These are phyloP conservation scores for Luperina nickerlii DNA, from an alignment of 2,888 invertebrate species.

Conservation along the genomic window DNA sequence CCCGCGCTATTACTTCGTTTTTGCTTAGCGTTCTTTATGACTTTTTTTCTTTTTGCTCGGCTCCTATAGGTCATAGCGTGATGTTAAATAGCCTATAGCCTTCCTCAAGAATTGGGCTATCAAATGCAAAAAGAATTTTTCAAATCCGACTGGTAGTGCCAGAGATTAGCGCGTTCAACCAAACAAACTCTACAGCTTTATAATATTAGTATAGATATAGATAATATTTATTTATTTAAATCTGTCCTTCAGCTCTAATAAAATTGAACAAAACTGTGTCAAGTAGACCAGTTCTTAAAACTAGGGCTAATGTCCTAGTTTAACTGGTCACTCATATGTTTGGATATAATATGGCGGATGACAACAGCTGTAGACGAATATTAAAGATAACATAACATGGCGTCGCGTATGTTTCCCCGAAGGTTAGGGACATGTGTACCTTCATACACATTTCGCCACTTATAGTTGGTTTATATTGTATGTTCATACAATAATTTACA, in stretches of 20 bases:
- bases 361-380: neutral
- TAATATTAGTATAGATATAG: no score
- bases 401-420: neutral
- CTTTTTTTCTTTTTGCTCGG: no score
- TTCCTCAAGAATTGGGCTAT: no score
- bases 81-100: no score
- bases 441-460: neutral
- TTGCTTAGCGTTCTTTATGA: no score
- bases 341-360: neutral
- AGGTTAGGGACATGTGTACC: neutral
- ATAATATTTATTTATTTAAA: no score
- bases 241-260: neutral
- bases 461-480: neutral
- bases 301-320: neutral
- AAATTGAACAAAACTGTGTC: neutral
- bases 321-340: neutral
- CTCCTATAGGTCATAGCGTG: no score
- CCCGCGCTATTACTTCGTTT: no score
- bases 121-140: no score
- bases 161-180: no score
- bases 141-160: no score
- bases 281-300: neutral
- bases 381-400: neutral
- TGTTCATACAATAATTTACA: neutral
- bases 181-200: no score